Evolutionary conservation across 2,797 vertebrate genomes (phyloP).

Genomic region (Macrochelys suwanniensis): DNA sequence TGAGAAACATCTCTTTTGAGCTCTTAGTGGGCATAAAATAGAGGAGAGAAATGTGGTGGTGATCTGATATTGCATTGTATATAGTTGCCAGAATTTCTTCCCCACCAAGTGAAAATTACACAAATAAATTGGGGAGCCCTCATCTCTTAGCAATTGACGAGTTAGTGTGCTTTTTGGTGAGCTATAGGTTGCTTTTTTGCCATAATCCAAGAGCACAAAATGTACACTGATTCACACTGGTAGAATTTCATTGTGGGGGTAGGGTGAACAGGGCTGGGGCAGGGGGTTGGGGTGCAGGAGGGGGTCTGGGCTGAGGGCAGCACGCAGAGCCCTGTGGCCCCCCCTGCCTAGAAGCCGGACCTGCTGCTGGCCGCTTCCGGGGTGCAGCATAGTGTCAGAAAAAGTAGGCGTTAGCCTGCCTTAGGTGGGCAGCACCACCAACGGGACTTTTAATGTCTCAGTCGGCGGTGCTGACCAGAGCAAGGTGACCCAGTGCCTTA

Average conservation of each 20-base stretch:
- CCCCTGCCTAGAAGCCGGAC: too few relatives aligned
- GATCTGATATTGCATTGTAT: neutral
- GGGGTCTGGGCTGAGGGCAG: too few relatives aligned
- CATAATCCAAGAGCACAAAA: neutral
- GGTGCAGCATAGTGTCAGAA: too few relatives aligned
- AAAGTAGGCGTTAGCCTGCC: too few relatives aligned
- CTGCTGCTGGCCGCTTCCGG: too few relatives aligned
- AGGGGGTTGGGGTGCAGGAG: too few relatives aligned
- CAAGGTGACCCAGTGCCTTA: too few relatives aligned
- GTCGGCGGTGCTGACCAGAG: too few relatives aligned
- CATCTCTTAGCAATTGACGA: neutral
- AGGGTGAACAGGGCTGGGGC: too few relatives aligned
- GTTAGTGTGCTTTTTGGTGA: neutral
- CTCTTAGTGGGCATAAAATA: neutral
- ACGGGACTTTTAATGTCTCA: too few relatives aligned
- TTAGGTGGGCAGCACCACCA: too few relatives aligned
- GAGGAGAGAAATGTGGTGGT: neutral
- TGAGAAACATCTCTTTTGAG: neutral
- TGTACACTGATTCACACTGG: neutral
- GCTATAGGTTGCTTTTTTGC: neutral
- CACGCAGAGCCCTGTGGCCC: too few relatives aligned
- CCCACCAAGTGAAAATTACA: neutral
- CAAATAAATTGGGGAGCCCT: neutral
- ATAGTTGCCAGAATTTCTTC: neutral
- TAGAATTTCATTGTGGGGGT: constrained; percentile 14